Evolutionary conservation across 2,113 vertebrate species (phyloP).

Genomic region (Rhinolophus sinicus): DNA sequence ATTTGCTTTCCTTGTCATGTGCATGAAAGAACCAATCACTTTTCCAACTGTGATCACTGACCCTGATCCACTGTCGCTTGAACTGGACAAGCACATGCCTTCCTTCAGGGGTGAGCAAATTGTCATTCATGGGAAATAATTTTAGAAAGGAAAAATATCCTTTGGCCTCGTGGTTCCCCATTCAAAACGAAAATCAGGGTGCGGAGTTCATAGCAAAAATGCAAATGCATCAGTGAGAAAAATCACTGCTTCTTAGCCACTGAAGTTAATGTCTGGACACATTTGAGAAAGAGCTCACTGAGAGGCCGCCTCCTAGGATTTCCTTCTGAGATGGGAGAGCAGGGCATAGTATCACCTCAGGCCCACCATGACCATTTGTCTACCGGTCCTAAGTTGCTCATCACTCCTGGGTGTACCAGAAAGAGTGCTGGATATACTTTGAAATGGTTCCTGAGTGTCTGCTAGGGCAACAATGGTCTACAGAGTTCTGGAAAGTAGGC

Average conservation of each 20-base stretch:
- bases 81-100: neutral
- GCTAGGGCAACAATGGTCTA: neutral
- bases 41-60: constrained; percentile 41
- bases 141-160: constrained; percentile 21
- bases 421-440: neutral
- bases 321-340: neutral
- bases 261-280: neutral
- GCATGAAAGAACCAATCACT: constrained; percentile 31
- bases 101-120: neutral
- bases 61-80: neutral
- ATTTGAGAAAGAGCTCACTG: neutral
- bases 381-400: neutral
- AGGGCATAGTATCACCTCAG: neutral
- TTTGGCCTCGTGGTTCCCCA: neutral
- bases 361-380: neutral
- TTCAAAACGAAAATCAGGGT: neutral
- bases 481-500: neutral
- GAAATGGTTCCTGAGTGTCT: neutral
- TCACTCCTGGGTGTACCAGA: neutral
- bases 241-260: neutral
- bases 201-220: constrained; percentile 23
- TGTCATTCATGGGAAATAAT: neutral
- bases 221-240: neutral
- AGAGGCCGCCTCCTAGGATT: neutral
- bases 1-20: constrained; percentile 53